Evolutionary conservation across 1,140 invertebrate species (phyloP).

Genomic region (Diabrotica undecimpunctata): DNA sequence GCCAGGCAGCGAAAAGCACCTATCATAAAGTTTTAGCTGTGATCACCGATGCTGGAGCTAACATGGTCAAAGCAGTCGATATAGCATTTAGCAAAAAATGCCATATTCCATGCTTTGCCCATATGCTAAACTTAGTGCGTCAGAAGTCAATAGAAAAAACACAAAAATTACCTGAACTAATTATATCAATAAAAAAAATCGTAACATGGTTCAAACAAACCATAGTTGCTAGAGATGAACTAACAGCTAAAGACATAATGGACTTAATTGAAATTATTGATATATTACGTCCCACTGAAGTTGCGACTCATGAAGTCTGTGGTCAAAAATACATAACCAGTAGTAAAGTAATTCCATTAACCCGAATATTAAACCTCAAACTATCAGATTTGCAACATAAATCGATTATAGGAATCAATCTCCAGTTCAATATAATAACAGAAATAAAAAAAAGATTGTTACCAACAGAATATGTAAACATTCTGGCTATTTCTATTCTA

Average conservation of each 20-base stretch:
- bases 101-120: conserved; percentile 13
- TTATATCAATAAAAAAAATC: conserved; percentile 41
- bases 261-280: neutral
- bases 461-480: neutral
- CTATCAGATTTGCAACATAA: neutral
- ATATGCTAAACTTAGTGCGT: conserved; percentile 16
- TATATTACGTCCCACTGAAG: neutral
- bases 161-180: conserved; percentile 30
- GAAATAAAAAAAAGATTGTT: neutral
- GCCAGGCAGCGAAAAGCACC: too few species aligned
- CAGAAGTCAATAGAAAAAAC: conserved; percentile 31
- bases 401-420: neutral
- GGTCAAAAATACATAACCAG: conserved; percentile 14
- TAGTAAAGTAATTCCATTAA: conserved; percentile 15
- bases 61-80: conserved; percentile 40
- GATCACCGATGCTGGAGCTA: conserved; percentile 41
- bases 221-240: conserved; percentile 27
- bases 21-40: conserved; percentile 36
- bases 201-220: conserved; percentile 37
- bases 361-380: conserved; percentile 4
- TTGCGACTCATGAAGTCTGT: conserved; percentile 5
- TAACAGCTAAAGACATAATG: conserved; percentile 4
- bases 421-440: neutral
- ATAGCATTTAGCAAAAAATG: conserved; percentile 33
- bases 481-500: conserved; percentile 3